Base-by-base conservation (phyloP, 2,113 vertebrate species). In the Bucco capensis region DNA sequence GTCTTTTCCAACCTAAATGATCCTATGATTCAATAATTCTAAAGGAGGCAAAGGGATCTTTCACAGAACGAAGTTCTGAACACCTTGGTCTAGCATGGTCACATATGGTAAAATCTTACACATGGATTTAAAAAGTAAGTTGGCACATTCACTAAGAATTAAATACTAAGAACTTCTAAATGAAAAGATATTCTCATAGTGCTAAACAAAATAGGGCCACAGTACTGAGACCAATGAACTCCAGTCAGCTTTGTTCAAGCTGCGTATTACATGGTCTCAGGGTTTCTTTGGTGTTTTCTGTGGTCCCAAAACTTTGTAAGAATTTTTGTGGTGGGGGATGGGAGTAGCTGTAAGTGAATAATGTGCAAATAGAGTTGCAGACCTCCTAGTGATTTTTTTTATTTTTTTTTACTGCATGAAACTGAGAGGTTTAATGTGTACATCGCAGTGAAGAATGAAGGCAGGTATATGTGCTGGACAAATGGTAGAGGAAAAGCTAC, bases 291-390 rank as follows among this genome's bases (percentile, higher is more conserved):
- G 2, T 69, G 12, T 14, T 60, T 83, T 64, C 21, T 65, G 3
- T 61, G 19, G 14, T 65, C 33, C 8, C 14, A 44, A 69, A 76
- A 57, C 27, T 44, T 44, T 72, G 23, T 31, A 56, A 3, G 42
- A 60, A 54, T 2, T 57, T 83, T 54, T 62, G 2, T 64, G 4
- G 4, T 78, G 19, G 9, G 11, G 0, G 0, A 0, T 21, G 15
- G 14, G 13, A 5, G 14, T 40, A 89, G 23, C 6, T 56, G 24
- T 17, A 62, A 69, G 31, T 30, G 4, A 73, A 40, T 28, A 57
- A 25, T 15, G 12, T 44, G 4, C 10, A 44, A 71, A 42, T 3
- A 47, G 24, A 56, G 3, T 38, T 76, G 22, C 10, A 83, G 9
- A 5, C 19, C 18, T 57, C 16, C 28, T 21, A 46, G 19, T 8